Percentiles rank a stretch among this genome's conserved stretches.
Evolutionary conservation across 2,888 invertebrate genomes (phyloP).

Genomic region (Neocrepidodera transversa): DNA sequence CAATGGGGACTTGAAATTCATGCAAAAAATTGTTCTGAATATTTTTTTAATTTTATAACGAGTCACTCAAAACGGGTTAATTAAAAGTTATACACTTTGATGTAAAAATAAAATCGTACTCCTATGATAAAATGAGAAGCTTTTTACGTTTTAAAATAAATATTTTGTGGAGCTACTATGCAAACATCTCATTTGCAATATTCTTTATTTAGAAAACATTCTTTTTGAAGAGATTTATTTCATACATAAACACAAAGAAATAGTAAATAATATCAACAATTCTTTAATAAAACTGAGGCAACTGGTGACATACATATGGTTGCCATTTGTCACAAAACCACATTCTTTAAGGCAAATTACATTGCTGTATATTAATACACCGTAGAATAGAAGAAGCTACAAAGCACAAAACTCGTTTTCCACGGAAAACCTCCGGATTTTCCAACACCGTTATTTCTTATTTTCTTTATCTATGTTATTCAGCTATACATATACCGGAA

Average conservation of each 20-base stretch:
- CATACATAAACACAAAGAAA: not conserved
- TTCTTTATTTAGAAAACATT: not conserved
- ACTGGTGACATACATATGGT: conserved; percentile 2
- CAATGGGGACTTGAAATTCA: too few relatives aligned
- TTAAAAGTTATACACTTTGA: too few relatives aligned
- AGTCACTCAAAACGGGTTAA: too few relatives aligned
- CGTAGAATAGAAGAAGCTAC: not conserved
- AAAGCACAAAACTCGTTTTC: not conserved
- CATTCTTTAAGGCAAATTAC: conserved; percentile 4
- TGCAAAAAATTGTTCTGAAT: too few relatives aligned
- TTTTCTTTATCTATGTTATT: not conserved
- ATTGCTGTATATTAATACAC: not conserved
- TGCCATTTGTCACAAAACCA: not conserved
- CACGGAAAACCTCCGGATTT: not conserved
- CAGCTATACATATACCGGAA: not conserved
- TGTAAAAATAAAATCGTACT: too few relatives aligned
- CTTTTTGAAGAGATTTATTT: not conserved
- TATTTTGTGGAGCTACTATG: too few relatives aligned
- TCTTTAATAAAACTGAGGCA: conserved; percentile 2
- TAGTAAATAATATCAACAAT: conserved; percentile 8
- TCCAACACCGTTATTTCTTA: not conserved
- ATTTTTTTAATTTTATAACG: too few relatives aligned
- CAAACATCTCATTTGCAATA: not conserved
- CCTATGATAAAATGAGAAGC: too few relatives aligned
- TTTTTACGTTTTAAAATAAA: too few relatives aligned